These are phyloP conservation scores for Halcyon badia DNA, from an alignment of 2,797 vertebrate species.

Conservation along the genomic window DNA sequence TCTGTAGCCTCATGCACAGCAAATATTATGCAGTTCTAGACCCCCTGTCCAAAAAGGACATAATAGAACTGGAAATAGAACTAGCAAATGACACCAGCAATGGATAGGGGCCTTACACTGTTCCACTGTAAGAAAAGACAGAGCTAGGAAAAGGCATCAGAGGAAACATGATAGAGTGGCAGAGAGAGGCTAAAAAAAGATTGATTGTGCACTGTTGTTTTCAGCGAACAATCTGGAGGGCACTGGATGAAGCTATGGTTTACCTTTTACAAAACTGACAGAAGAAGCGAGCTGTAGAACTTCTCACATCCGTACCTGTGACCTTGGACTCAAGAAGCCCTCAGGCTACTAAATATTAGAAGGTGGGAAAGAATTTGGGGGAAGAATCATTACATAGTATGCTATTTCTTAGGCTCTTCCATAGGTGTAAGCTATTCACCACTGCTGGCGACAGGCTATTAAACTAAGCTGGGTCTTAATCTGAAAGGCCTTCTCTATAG, in stretches of 20 bases:
- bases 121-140: neutral
- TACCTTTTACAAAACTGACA: neutral
- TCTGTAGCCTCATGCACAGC: neutral
- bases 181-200: neutral
- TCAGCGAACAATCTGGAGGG: neutral
- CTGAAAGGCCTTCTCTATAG: neutral
- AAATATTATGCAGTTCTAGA: neutral
- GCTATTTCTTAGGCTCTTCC: neutral
- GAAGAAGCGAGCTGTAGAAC: neutral
- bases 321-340: neutral
- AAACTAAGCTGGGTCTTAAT: neutral
- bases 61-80: neutral
- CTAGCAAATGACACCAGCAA: accelerated
- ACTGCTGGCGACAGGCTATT: neutral
- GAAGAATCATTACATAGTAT: accelerated
- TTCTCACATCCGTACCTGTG: accelerated
- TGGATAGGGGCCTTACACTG: neutral
- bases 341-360: neutral
- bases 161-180: neutral
- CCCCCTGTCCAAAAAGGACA: neutral
- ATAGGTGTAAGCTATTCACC: neutral
- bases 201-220: neutral
- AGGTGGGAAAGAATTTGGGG: neutral
- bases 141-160: neutral
- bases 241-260: accelerated